A percentile compares a stretch with the other conserved stretches of the same genome.
Conservation (phyloP, 1,140 invertebrate species). For the Meloidogyne floridensis region DNA sequence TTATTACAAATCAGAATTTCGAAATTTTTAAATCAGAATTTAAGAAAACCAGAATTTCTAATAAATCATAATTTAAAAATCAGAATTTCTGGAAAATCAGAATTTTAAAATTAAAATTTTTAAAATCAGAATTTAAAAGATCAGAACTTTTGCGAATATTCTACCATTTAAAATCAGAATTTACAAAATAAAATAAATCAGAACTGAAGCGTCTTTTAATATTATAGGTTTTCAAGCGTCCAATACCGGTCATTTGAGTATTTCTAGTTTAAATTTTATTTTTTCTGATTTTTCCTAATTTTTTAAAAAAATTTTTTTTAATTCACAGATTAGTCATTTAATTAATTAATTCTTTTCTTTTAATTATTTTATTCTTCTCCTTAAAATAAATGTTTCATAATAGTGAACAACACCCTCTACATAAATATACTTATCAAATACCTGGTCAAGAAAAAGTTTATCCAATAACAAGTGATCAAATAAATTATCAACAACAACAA, state of each 20-base stretch:
- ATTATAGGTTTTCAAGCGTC: neutral
- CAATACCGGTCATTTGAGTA: neutral
- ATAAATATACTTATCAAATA: slow-evolving; percentile 28
- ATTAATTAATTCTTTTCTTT: no score
- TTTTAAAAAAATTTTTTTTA: neutral
- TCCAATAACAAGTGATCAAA: neutral
- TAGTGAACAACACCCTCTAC: slow-evolving; percentile 24
- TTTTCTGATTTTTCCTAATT: neutral
- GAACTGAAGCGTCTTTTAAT: neutral
- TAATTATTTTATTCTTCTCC: no score
- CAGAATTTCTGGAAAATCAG: no score
- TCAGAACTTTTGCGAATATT: no score
- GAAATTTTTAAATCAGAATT: no score
- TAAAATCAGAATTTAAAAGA: no score
- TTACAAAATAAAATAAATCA: neutral
- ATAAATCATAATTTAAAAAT: no score
- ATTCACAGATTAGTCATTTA: neutral
- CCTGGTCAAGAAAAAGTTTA: slow-evolving; percentile 24
- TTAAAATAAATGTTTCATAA: slow-evolving; percentile 25
- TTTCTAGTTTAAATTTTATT: neutral
- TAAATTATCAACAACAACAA: neutral
- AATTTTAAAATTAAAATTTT: no score
- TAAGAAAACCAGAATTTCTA: no score
- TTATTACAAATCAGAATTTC: no score
- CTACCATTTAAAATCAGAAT: no score